These are phyloP conservation scores for Camptogramma bilineatum DNA, from an alignment of 2,888 invertebrate species.

Conservation along the genomic window DNA sequence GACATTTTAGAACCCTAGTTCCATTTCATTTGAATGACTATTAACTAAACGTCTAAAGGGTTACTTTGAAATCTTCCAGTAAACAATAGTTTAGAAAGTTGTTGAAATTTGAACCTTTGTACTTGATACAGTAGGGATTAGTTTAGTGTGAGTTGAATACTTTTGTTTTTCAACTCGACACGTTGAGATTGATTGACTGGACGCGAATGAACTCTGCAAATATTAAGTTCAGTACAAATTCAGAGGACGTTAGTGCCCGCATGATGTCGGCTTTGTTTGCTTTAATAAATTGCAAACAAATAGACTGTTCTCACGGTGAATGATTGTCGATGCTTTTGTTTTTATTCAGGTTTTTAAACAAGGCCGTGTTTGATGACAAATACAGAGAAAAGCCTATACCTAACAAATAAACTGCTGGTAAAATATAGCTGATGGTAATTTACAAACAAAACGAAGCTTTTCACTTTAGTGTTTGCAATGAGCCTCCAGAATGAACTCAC, in stretches of 20 bases:
- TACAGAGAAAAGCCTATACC: too few species aligned
- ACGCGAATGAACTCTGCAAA: slow-evolving; percentile 62
- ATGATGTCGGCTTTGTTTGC: slow-evolving; percentile 21
- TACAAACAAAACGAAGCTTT: too few species aligned
- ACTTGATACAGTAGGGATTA: slow-evolving; percentile 27
- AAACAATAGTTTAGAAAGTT: slow-evolving; percentile 36
- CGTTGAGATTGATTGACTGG: slow-evolving; percentile 62
- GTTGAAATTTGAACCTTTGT: slow-evolving; percentile 44
- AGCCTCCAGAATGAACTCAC: too few species aligned
- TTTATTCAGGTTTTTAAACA: not conserved
- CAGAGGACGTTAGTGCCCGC: slow-evolving; percentile 27
- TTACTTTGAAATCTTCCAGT: slow-evolving; percentile 33
- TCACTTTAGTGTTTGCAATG: too few species aligned
- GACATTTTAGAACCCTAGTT: not conserved
- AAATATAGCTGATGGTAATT: too few species aligned
- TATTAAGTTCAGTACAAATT: slow-evolving; percentile 48
- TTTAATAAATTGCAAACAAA: slow-evolving; percentile 24
- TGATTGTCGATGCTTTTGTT: slow-evolving; percentile 1
- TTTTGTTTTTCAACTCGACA: slow-evolving; percentile 53
- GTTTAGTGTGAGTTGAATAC: slow-evolving; percentile 39
- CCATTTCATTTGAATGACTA: slow-evolving; percentile 36
- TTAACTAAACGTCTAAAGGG: slow-evolving; percentile 35
- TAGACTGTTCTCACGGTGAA: slow-evolving; percentile 7
- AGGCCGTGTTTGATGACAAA: too few species aligned
- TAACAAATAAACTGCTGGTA: too few species aligned